Evolutionary conservation across 2,888 invertebrate species (phyloP), one percentile per base, ranked within the genome.

Genomic region (Hemicrepidius hirtus): DNA sequence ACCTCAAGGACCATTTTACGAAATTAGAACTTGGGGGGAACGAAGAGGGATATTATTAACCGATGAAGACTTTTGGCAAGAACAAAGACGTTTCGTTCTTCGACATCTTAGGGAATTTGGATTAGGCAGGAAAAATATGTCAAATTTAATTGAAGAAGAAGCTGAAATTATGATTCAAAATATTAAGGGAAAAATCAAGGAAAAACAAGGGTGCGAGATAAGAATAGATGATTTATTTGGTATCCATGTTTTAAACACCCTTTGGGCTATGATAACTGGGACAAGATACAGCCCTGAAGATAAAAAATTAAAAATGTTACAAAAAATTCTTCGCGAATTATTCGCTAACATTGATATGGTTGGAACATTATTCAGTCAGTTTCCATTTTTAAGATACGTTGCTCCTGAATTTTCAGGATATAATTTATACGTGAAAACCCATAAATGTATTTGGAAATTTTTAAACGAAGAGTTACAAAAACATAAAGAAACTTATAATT

Each of bases 181-280:
- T 80, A 84, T 91, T 63, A 80, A 79, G 4, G 77, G 81, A 28
- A 84, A 89, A 18, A 82, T 86, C 10, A 82, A 84, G 3, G 82
- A 85, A 0, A 83, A 88, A 0, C 84, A 87, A 7, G 87, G 88
- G 0, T 83, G 90, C 0, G 79, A 80, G 10, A 46, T 81, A 12
- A 88, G 90, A 75, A 93, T 95, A 92, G 91, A 93, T 69, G 92
- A 93, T 68, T 89, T 93, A 63, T 95, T 95, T 79, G 92, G 92
- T 20, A 92, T 94, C 0, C 92, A 94, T 74, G 91, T 95, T 20
- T 85, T 96, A 6, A 96, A 96, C 79, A 93, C 94, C 0, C 84
- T 95, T 0, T 96, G 95, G 95, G 90, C 90, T 59, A 94, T 96
- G 94, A 90, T 95, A 90, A 93, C 95, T 4, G 93, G 95, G 1